These are phyloP conservation scores for Heliconius charithonia DNA, from an alignment of 2,888 invertebrate genomes.

Conservation along the genomic window DNA sequence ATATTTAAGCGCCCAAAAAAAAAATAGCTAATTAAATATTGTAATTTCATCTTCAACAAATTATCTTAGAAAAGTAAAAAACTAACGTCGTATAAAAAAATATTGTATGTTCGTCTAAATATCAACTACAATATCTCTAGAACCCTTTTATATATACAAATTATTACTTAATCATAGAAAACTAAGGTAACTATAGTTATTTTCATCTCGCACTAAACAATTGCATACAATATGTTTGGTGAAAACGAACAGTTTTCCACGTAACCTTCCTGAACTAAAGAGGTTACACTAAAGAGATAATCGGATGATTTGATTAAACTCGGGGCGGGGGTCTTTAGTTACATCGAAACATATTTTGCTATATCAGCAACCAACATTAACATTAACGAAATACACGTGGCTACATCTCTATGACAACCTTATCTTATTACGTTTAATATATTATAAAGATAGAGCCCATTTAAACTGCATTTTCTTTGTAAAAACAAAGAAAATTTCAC, in stretches of 20 bases:
- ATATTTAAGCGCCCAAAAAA: no score
- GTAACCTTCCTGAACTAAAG: conserved; percentile 36
- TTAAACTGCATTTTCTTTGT: neutral
- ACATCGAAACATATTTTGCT: neutral
- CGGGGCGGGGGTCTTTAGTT: conserved; percentile 19
- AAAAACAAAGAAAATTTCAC: neutral
- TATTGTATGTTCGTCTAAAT: no score
- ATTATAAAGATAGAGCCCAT: neutral
- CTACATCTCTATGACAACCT: conserved; percentile 26
- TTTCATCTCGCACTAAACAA: neutral
- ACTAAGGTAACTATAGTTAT: neutral
- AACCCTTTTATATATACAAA: neutral
- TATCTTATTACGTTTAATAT: neutral
- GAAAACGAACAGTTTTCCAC: conserved; percentile 26
- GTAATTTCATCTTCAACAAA: no score
- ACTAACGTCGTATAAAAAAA: no score
- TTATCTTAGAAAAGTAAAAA: no score
- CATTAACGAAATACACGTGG: conserved; percentile 10
- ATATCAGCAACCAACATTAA: neutral
- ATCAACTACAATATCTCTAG: neutral
- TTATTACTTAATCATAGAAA: neutral
- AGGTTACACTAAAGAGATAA: conserved; percentile 46
- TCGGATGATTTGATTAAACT: conserved; percentile 47
- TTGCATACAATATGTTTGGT: neutral
- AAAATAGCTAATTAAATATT: no score